Evolutionary conservation across 2,113 vertebrate genomes (phyloP).

Genomic region (Tichodroma muraria): DNA sequence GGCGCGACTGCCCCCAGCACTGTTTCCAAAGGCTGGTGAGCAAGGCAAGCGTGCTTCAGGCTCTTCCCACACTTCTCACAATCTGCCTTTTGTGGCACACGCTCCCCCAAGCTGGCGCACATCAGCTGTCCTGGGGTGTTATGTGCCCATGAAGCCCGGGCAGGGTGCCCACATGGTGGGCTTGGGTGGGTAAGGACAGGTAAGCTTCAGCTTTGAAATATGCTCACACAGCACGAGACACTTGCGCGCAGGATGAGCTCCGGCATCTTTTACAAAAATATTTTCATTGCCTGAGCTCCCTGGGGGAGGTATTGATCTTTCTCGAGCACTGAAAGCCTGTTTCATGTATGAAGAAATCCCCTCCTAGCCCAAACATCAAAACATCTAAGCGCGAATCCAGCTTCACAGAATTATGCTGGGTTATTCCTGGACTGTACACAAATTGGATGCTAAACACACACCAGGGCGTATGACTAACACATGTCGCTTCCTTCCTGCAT

Average conservation of each 20-base stretch:
- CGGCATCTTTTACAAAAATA: not conserved
- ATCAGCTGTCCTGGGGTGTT: fast-evolving
- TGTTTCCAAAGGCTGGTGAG: not conserved
- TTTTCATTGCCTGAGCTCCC: conserved; percentile 9
- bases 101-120: fast-evolving
- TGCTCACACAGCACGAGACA: fast-evolving
- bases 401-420: not conserved
- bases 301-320: not conserved
- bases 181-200: not conserved
- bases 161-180: not conserved
- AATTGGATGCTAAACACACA: conserved; percentile 48
- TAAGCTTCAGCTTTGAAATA: not conserved
- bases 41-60: not conserved
- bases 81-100: not conserved
- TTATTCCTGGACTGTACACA: conserved; percentile 42
- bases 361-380: conserved; percentile 38
- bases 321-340: not conserved
- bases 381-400: conserved; percentile 3
- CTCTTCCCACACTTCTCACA: not conserved
- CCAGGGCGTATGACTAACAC: conserved; percentile 64
- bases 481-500: conserved; percentile 70
- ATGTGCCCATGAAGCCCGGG: fast-evolving
- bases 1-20: not conserved
- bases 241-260: not conserved
- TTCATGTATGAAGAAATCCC: conserved; percentile 51